phyloP scores from a whole-genome alignment of 2,113 vertebrate genomes.

The Gymnobelideus leadbeateri region DNA sequence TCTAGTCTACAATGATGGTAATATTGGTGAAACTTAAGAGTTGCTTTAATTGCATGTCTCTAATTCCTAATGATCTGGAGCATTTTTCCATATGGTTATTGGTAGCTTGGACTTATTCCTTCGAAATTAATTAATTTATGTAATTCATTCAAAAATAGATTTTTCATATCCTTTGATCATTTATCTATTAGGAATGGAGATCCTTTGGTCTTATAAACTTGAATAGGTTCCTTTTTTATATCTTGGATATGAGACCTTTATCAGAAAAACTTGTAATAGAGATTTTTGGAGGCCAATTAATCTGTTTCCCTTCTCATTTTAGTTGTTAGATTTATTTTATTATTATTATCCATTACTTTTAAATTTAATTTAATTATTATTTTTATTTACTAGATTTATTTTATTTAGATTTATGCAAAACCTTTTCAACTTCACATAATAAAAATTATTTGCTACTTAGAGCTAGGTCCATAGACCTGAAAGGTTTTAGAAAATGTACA shows the following conservation, averaged over 20 bases:
- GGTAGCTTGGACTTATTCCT: background rate
- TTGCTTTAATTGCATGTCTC: background rate
- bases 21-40: background rate
- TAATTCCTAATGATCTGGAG: background rate
- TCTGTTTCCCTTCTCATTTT: background rate
- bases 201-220: background rate
- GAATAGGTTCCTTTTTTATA: background rate
- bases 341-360: no score
- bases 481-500: background rate
- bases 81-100: background rate
- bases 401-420: no score
- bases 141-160: no score
- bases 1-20: no score
- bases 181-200: background rate
- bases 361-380: no score
- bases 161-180: background rate
- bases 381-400: no score
- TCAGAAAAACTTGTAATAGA: background rate
- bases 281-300: background rate
- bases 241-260: background rate
- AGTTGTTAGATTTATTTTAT: no score
- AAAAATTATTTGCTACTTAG: background rate
- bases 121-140: no score
- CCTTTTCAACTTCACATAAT: background rate
- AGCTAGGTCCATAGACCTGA: background rate